phyloP scores from a whole-genome alignment of 2,797 vertebrate species.

The Pristis pectinata region DNA sequence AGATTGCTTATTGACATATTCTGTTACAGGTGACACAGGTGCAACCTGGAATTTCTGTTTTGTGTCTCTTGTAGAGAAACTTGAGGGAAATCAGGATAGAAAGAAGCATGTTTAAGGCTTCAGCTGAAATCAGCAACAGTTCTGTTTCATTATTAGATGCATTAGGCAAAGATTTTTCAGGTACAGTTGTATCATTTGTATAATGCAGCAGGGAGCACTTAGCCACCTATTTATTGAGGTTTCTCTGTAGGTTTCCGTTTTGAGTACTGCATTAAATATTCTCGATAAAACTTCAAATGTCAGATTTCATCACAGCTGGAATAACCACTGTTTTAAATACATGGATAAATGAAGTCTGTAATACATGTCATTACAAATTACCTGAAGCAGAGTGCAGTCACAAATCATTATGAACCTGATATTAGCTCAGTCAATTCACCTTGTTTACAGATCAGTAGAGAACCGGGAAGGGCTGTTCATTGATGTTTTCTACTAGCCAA shows the following conservation, averaged over 20 bases:
- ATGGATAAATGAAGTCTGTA: not conserved
- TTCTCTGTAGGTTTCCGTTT: not conserved
- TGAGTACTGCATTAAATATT: not conserved
- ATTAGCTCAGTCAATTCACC: not conserved
- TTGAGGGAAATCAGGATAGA: not conserved
- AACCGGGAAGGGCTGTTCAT: not conserved
- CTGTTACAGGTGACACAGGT: not conserved
- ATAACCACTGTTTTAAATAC: not conserved
- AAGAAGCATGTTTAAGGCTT: not conserved
- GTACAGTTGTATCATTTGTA: not conserved
- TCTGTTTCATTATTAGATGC: not conserved
- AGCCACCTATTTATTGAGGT: not conserved
- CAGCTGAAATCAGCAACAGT: not conserved
- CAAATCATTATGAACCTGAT: not conserved
- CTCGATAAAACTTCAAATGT: not conserved
- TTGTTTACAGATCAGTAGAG: not conserved
- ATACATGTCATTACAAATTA: slow-evolving; percentile 5
- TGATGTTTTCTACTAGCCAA: not conserved
- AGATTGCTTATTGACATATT: not conserved
- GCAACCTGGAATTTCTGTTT: no score
- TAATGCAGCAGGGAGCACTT: not conserved
- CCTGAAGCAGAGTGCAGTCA: not conserved
- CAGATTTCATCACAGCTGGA: not conserved
- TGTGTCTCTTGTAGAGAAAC: not conserved
- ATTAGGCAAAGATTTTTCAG: not conserved